Evolutionary conservation across 1,140 invertebrate species (phyloP).

Genomic region (Cotesia vestalis): DNA sequence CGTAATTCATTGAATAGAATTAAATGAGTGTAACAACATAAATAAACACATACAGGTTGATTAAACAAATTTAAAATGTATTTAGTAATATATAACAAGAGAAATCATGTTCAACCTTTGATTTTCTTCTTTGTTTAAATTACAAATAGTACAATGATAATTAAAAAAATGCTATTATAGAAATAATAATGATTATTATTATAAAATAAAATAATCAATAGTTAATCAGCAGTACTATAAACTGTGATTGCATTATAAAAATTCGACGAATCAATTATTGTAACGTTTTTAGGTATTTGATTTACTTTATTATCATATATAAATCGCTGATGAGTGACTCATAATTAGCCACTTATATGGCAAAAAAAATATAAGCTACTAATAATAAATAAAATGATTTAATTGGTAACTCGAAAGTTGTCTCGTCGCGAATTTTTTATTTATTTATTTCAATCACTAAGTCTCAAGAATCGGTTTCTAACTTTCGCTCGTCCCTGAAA

Average conservation of each 20-base stretch:
- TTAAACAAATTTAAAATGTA: not conserved
- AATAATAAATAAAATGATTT: not conserved
- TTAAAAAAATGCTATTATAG: too few relatives aligned
- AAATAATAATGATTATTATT: too few relatives aligned
- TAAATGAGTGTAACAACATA: constrained; percentile 10
- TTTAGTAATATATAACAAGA: not conserved
- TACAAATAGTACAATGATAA: too few relatives aligned
- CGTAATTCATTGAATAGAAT: constrained; percentile 19
- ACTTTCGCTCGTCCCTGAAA: constrained; percentile 30
- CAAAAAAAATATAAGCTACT: too few relatives aligned
- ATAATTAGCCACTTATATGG: too few relatives aligned
- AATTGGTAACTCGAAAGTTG: not conserved
- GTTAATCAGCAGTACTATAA: too few relatives aligned
- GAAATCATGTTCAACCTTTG: constrained; percentile 1
- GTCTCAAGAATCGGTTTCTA: constrained; percentile 18
- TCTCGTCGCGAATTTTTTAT: not conserved
- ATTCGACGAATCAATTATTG: too few relatives aligned
- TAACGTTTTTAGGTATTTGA: too few relatives aligned
- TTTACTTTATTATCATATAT: too few relatives aligned
- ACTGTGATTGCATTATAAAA: too few relatives aligned
- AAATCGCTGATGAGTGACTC: too few relatives aligned
- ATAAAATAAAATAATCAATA: too few relatives aligned
- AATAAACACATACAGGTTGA: constrained; percentile 10
- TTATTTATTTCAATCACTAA: not conserved
- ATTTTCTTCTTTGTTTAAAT: constrained; percentile 7